A percentile compares a stretch with the other conserved stretches of the same genome.
phyloP scores from a whole-genome alignment of 2,797 vertebrate species.

The Premnoplex brunnescens region DNA sequence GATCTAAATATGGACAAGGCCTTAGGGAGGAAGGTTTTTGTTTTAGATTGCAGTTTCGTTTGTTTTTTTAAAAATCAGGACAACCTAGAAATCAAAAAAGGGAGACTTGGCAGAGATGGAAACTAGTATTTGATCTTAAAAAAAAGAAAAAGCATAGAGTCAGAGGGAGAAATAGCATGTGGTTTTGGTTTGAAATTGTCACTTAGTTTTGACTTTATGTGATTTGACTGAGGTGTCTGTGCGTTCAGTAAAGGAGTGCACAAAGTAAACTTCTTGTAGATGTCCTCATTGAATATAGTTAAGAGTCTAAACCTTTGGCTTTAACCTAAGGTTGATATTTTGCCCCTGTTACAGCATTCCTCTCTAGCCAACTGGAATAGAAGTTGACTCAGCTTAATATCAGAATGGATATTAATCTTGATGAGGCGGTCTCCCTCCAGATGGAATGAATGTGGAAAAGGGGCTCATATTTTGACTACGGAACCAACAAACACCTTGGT shows the following conservation, averaged over 20 bases:
- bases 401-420: neutral
- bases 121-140: neutral
- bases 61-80: neutral
- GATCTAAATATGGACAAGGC: neutral
- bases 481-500: neutral
- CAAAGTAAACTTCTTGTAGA: neutral
- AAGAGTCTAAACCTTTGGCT: neutral
- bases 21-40: neutral
- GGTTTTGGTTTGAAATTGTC: neutral
- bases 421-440: neutral
- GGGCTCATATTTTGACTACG: neutral
- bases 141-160: neutral
- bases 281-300: neutral
- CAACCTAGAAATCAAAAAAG: neutral
- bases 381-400: neutral
- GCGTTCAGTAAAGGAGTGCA: neutral
- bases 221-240: neutral
- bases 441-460: neutral
- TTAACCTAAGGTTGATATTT: neutral
- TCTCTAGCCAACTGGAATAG: neutral
- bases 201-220: neutral
- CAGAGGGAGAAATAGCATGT: fast-evolving
- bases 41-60: neutral
- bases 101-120: neutral
- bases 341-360: neutral